Base-by-base conservation (phyloP, 92 coral and sea anemone species). In the Umimayanthus kanabou region DNA sequence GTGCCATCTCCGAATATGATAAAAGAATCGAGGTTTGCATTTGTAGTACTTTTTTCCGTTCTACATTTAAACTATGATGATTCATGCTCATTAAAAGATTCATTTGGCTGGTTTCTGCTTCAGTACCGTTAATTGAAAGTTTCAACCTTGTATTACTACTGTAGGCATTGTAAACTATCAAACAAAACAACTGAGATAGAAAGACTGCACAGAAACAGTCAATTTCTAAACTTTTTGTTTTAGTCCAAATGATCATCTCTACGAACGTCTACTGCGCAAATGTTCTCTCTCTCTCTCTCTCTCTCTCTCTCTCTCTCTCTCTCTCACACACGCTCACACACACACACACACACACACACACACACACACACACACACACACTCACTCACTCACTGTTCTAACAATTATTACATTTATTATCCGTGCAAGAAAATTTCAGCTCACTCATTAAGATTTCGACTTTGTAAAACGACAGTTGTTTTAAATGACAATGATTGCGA, bases 281-380 rank as follows among this genome's bases (percentile, higher is more conserved):
- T 61, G 2, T 18, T 4, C 25, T 23, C 15, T 57, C 23, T 3
- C 66, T 57, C 5, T 57, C 23, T 20, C 20, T 57, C 5, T 57
- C 66, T 20, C 66, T 16, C 13, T 47, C 13, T 8, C 13, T 47
- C 53, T 47, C 13, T 47, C 13, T 47, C 53, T 47, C 53, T 47
- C 13, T 8, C 53, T 47, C 53, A 6, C 53, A 1, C 11, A 1
- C 13, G 0, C 53, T 6, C 11, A 8, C 11, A 8, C 2, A 33
- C 37, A 33, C 37, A 33, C 37, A 33, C 37, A 33, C 53, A 6
- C 53, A 1, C 11, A 1, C 13, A 6, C 53, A 6, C 11, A 0
- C 11, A 0, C 2, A 2, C 53, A 0, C 53, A 0, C 11, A 0
- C 13, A 0, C 53, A 6, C 11, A 8, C 0, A 8, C 2, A 33